phyloP scores from a whole-genome alignment of 2,797 vertebrate species.

The Eupleurogrammus muticus region DNA sequence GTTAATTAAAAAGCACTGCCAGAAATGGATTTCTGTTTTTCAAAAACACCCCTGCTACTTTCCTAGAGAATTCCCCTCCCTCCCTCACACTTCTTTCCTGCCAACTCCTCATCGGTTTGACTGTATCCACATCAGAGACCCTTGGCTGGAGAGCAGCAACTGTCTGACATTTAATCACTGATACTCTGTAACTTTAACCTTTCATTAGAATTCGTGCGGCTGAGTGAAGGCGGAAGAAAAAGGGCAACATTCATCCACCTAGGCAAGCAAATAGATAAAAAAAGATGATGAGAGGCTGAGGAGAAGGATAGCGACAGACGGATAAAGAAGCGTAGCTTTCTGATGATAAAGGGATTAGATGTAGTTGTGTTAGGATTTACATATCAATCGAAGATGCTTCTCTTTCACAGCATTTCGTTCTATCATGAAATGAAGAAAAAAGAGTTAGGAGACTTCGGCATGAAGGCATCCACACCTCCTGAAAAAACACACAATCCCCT shows the following conservation, averaged over 20 bases:
- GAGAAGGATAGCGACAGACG: not conserved
- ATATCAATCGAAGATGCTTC: conserved; percentile 2
- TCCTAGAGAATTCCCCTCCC: conserved; percentile 37
- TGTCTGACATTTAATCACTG: conserved; percentile 65
- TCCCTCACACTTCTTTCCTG: not conserved
- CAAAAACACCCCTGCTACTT: conserved; percentile 25
- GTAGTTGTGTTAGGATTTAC: conserved; percentile 1
- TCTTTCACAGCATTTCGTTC: not conserved
- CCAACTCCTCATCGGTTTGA: conserved; percentile 46
- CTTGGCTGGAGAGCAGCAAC: conserved; percentile 12
- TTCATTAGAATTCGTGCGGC: conserved; percentile 49
- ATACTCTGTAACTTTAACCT: conserved; percentile 66
- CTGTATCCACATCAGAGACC: conserved; percentile 44
- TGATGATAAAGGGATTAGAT: conserved; percentile 24
- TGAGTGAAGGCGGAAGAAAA: conserved; percentile 40
- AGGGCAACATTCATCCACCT: conserved; percentile 49
- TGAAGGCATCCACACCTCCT: not conserved
- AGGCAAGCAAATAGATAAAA: conserved; percentile 38
- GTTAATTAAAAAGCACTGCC: conserved; percentile 26
- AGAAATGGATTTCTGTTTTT: conserved; percentile 42
- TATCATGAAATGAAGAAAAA: not conserved
- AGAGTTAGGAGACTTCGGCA: not conserved
- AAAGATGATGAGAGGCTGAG: conserved; percentile 11
- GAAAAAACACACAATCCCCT: not conserved
- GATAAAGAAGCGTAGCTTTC: not conserved